Conservation (phyloP, 2,888 invertebrate genomes). For the Watsonalla binaria region DNA sequence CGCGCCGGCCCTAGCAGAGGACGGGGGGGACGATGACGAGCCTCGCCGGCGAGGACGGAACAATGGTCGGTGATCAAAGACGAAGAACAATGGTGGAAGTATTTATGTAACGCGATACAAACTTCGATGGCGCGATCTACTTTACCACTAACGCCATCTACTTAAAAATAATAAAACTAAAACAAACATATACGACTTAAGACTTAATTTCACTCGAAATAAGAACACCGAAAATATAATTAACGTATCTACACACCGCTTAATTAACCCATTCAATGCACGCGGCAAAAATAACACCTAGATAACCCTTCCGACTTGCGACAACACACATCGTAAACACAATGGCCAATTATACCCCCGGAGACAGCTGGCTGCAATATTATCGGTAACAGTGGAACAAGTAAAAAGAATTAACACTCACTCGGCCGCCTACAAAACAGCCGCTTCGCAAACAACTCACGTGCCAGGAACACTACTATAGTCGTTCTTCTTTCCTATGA, state of each 20-base stretch:
- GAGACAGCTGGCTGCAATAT: slow-evolving; percentile 1
- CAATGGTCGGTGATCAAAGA: too few species aligned
- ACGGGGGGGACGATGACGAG: too few species aligned
- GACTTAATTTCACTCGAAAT: too few species aligned
- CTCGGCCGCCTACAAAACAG: slow-evolving; percentile 1
- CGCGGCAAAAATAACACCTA: not conserved
- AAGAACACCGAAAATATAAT: too few species aligned
- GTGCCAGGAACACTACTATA: slow-evolving; percentile 1
- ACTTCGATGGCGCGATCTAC: too few species aligned
- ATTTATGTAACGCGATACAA: too few species aligned
- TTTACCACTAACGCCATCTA: too few species aligned
- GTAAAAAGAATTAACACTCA: slow-evolving; percentile 4
- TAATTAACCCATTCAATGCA: not conserved
- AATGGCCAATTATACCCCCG: not conserved
- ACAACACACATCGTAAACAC: not conserved
- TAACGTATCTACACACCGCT: not conserved
- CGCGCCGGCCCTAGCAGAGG: too few species aligned
- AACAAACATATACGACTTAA: too few species aligned
- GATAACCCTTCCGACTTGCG: not conserved
- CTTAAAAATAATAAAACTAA: too few species aligned
- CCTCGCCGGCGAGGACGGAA: too few species aligned
- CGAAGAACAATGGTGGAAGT: too few species aligned
- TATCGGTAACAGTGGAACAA: not conserved
- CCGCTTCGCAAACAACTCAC: slow-evolving; percentile 8
- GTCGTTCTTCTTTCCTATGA: not conserved